phyloP scores from a whole-genome alignment of 2,888 invertebrate species.

The Bellardia pandia region DNA sequence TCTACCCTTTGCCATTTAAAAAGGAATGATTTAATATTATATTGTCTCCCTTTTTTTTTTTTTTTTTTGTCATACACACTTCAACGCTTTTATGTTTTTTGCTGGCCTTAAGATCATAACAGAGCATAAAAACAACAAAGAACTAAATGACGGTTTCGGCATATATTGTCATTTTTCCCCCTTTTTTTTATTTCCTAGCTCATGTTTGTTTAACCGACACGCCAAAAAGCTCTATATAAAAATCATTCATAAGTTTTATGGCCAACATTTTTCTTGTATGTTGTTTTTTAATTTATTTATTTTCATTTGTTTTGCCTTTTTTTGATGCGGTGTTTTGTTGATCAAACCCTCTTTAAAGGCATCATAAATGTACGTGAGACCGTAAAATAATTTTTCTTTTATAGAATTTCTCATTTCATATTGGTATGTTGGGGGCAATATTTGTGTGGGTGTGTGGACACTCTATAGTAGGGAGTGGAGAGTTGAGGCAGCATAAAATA shows the following conservation, averaged over 20 bases:
- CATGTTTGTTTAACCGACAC: slow-evolving; percentile 27
- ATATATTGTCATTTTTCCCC: slow-evolving; percentile 27
- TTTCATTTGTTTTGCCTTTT: slow-evolving; percentile 14
- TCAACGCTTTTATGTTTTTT: slow-evolving; percentile 9
- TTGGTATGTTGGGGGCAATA: neutral
- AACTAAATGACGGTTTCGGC: slow-evolving; percentile 20
- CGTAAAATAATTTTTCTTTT: slow-evolving; percentile 32
- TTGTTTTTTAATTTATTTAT: slow-evolving; percentile 3
- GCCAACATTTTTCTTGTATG: slow-evolving; percentile 7
- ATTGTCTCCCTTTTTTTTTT: neutral
- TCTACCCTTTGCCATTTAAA: neutral
- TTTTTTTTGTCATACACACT: neutral
- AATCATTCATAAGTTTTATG: slow-evolving; percentile 57
- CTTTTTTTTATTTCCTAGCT: neutral
- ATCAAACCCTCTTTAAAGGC: neutral
- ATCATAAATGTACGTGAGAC: slow-evolving; percentile 44
- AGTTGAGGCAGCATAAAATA: too few species aligned
- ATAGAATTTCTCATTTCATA: slow-evolving; percentile 2
- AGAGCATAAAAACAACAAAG: slow-evolving; percentile 1
- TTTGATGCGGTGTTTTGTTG: neutral
- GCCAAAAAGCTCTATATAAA: slow-evolving; percentile 34
- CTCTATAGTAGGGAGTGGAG: neutral
- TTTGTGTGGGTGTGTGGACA: neutral
- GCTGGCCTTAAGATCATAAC: neutral
- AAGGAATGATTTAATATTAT: slow-evolving; percentile 5